Conservation (phyloP, 2,113 vertebrate genomes). For the Eublepharis macularius region DNA sequence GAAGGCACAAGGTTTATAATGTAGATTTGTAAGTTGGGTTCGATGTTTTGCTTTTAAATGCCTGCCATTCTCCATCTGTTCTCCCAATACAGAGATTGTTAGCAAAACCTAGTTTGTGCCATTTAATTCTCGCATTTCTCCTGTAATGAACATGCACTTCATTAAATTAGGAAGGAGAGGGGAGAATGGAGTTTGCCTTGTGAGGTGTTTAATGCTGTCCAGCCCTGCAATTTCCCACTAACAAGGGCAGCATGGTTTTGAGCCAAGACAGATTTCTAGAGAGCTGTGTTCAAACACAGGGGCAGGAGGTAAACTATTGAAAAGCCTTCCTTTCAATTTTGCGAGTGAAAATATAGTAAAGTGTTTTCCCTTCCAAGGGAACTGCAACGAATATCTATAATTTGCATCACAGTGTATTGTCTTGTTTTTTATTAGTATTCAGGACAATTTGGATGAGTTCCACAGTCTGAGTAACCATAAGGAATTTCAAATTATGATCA, state of each 20-base stretch:
- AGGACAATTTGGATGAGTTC: slow-evolving; percentile 54
- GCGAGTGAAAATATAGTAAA: slow-evolving; percentile 12
- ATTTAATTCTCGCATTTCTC: slow-evolving; percentile 48
- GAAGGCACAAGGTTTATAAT: slow-evolving; percentile 33
- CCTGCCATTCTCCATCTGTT: slow-evolving; percentile 67
- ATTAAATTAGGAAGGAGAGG: slow-evolving; percentile 44
- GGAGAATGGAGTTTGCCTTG: slow-evolving; percentile 29
- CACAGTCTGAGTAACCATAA: slow-evolving; percentile 22
- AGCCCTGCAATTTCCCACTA: slow-evolving; percentile 48
- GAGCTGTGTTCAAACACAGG: slow-evolving; percentile 56
- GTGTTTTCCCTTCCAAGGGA: slow-evolving; percentile 51
- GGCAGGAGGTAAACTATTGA: slow-evolving; percentile 30
- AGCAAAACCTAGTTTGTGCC: slow-evolving; percentile 50
- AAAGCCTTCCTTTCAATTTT: slow-evolving; percentile 34
- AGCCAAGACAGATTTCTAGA: slow-evolving; percentile 48
- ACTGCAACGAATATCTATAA: slow-evolving; percentile 38
- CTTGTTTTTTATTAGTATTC: slow-evolving; percentile 56
- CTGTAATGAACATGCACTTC: slow-evolving; percentile 62
- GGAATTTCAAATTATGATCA: slow-evolving; percentile 9
- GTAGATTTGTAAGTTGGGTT: slow-evolving; percentile 60
- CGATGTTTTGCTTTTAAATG: slow-evolving; percentile 55
- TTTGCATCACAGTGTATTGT: slow-evolving; percentile 58
- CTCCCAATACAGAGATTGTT: slow-evolving; percentile 46
- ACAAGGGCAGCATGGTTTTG: slow-evolving; percentile 34
- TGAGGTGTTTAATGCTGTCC: slow-evolving; percentile 44